Evolutionary conservation across 2,797 vertebrate species (phyloP).

Genomic region (Euphonia xanthogaster): DNA sequence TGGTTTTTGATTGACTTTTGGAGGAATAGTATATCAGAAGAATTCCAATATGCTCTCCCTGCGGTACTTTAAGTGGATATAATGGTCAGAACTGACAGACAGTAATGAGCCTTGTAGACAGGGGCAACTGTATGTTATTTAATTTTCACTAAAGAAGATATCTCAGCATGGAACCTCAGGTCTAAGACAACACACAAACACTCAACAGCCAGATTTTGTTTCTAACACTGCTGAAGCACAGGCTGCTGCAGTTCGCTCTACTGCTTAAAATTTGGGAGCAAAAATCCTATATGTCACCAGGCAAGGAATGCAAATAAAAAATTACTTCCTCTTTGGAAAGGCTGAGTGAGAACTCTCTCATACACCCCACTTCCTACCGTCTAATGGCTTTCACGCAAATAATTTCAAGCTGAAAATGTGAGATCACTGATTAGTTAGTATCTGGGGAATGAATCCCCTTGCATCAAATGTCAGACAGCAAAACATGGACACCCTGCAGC

Average conservation of each 20-base stretch:
- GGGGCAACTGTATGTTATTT: slow-evolving; percentile 58
- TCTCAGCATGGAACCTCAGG: neutral
- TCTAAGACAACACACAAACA: slow-evolving; percentile 47
- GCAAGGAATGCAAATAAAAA: slow-evolving; percentile 24
- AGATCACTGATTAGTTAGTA: slow-evolving; percentile 37
- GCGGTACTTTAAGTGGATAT: slow-evolving; percentile 67
- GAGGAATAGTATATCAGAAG: slow-evolving; percentile 65
- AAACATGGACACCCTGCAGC: slow-evolving; percentile 36
- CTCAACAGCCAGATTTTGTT: neutral
- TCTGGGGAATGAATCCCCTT: slow-evolving; percentile 26
- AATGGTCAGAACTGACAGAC: slow-evolving; percentile 67
- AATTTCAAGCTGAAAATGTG: slow-evolving; percentile 14
- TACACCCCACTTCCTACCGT: neutral
- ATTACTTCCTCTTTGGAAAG: neutral
- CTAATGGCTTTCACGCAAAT: slow-evolving; percentile 19
- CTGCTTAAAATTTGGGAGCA: neutral
- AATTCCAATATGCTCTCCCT: slow-evolving; percentile 58
- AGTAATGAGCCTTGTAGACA: slow-evolving; percentile 57
- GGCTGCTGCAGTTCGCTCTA: neutral
- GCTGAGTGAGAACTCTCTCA: neutral
- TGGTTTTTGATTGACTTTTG: slow-evolving; percentile 72
- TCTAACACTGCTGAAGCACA: neutral
- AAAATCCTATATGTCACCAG: neutral
- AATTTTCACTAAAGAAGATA: slow-evolving; percentile 57
- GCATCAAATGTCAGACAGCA: slow-evolving; percentile 45